Evolutionary conservation across 2,888 invertebrate genomes (phyloP).

Genomic region (Cheilosia impressa): DNA sequence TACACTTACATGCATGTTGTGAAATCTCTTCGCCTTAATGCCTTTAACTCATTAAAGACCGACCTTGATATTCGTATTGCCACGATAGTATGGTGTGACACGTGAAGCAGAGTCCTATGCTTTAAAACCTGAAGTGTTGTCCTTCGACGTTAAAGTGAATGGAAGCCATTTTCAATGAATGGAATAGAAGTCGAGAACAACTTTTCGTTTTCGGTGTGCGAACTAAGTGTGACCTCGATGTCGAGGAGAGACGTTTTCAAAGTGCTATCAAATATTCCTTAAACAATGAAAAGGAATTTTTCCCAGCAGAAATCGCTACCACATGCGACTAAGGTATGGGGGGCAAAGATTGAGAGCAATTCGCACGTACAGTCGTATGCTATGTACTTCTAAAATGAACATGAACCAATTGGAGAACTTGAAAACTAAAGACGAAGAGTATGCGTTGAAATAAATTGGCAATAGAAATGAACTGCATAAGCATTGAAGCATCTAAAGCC

Average conservation of each 20-base stretch:
- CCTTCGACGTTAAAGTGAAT: constrained; percentile 36
- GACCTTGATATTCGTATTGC: constrained; percentile 15
- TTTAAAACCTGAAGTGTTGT: constrained; percentile 28
- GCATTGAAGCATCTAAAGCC: background rate
- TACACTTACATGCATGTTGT: background rate
- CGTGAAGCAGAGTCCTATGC: constrained; percentile 21
- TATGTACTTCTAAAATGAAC: background rate
- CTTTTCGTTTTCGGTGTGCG: background rate
- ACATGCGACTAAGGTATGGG: background rate
- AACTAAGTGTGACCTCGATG: too few relatives aligned
- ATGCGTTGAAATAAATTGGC: background rate
- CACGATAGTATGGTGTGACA: too few relatives aligned
- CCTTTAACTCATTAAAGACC: constrained; percentile 25
- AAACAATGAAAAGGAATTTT: background rate
- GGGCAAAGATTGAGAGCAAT: background rate
- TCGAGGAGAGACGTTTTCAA: background rate
- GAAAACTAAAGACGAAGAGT: background rate
- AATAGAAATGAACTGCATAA: background rate
- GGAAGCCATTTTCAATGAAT: constrained; percentile 37
- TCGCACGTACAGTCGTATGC: background rate
- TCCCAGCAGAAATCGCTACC: background rate
- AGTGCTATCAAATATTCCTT: background rate
- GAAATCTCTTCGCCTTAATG: constrained; percentile 44
- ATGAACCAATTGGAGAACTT: background rate
- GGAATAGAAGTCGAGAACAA: constrained; percentile 14